Conservation (phyloP, 2,888 invertebrate genomes). For the Conus canariensis region DNA sequence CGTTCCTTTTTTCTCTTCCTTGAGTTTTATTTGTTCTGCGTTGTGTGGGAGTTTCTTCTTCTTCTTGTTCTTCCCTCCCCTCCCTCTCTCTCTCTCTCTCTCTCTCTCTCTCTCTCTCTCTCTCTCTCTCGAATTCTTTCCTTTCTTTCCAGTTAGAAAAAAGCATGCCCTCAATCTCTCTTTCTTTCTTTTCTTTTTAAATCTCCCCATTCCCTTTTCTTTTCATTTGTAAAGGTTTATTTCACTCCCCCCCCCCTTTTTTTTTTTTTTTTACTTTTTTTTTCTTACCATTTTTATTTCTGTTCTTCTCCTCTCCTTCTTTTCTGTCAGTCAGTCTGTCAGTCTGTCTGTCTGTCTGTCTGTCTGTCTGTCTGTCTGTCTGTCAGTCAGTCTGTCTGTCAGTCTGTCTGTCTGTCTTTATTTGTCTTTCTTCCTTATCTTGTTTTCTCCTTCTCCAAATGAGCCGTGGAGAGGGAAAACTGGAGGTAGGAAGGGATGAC, state of each 20-base stretch:
- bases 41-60: not conserved
- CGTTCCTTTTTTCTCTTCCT: not conserved
- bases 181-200: not conserved
- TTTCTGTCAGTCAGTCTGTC: not conserved
- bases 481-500: no score
- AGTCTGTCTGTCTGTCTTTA: not conserved
- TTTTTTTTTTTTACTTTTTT: no score
- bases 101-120: constrained; percentile 46
- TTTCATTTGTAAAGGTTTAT: no score
- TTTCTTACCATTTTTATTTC: no score
- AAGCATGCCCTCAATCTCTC: not conserved
- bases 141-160: not conserved
- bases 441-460: not conserved
- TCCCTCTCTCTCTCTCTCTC: constrained; percentile 44
- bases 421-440: not conserved
- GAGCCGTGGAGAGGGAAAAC: no score
- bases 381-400: not conserved
- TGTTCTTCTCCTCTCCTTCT: no score
- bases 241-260: no score
- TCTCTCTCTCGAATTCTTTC: constrained; percentile 30
- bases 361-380: not conserved
- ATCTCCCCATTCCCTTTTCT: no score
- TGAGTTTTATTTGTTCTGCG: not conserved
- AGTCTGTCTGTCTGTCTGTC: not conserved
- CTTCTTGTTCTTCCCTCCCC: not conserved